Percentiles rank a stretch among this genome's conserved stretches.
phyloP scores from a whole-genome alignment of 2,797 vertebrate species.

The Hemibagrus guttatus region DNA sequence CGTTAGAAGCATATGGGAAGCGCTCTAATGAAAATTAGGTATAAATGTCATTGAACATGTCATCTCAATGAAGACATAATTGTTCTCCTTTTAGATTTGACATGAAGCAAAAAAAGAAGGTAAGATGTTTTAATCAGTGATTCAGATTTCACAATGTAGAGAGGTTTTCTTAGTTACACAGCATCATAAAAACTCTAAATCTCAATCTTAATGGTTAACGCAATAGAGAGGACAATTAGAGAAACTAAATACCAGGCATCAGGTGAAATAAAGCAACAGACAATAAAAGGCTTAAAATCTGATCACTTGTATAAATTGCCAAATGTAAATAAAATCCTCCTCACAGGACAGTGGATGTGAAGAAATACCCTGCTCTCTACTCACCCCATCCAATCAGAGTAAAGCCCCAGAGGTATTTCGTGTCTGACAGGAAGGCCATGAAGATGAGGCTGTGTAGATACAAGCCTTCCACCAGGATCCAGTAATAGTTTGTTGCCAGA shows the following conservation, averaged over 20 bases:
- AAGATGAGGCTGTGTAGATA: constrained; percentile 91
- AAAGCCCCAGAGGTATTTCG: constrained; percentile 83
- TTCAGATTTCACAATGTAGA: background rate
- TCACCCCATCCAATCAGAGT: constrained; percentile 60
- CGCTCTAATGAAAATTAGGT: no score
- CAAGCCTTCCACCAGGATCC: constrained; percentile 91
- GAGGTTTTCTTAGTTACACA: background rate
- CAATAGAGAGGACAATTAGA: background rate
- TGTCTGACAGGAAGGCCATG: constrained; percentile 88
- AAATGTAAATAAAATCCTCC: background rate
- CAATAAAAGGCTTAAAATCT: background rate
- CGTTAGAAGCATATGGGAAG: background rate
- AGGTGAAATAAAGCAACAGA: background rate
- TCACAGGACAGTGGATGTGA: background rate
- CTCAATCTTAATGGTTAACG: background rate
- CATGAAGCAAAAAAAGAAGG: background rate
- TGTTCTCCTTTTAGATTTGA: background rate
- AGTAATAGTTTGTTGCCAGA: constrained; percentile 90
- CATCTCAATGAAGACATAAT: background rate
- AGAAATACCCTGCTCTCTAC: constrained; percentile 16
- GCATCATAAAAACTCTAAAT: background rate
- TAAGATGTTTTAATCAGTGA: background rate
- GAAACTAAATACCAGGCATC: background rate
- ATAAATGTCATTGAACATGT: background rate
- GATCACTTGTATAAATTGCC: background rate